Evolutionary conservation across 2,797 vertebrate genomes (phyloP).

Genomic region (Oreochromis grahami): DNA sequence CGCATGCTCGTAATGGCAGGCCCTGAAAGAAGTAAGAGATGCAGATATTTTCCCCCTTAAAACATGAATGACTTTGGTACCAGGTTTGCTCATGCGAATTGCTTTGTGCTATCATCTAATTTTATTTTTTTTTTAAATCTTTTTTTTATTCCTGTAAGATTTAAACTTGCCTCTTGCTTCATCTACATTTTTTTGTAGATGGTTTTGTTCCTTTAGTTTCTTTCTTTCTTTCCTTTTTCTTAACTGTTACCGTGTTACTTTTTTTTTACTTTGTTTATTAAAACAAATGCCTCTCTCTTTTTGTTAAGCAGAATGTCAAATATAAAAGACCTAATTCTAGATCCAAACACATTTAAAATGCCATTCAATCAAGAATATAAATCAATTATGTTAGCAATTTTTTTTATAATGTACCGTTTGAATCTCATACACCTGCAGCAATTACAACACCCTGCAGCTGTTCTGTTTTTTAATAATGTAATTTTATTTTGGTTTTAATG

Average conservation of each 20-base stretch:
- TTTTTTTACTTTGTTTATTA: not conserved
- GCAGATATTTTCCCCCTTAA: not conserved
- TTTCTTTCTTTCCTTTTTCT: not conserved
- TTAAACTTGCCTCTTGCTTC: not conserved
- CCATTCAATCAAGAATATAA: not conserved
- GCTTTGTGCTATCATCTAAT: not conserved
- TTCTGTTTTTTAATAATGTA: not conserved
- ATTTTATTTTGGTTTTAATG: not conserved
- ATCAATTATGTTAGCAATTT: not conserved
- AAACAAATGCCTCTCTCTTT: not conserved
- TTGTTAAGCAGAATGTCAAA: not conserved
- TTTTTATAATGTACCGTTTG: not conserved
- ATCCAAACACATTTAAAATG: not conserved
- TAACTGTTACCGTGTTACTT: not conserved
- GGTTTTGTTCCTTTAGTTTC: not conserved
- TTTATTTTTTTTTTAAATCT: no score
- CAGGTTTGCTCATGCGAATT: not conserved
- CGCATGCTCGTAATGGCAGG: slow-evolving; percentile 17
- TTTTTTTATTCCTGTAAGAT: not conserved
- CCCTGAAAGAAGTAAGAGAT: not conserved
- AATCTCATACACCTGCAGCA: not conserved
- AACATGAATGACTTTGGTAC: not conserved
- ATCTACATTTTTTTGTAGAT: not conserved
- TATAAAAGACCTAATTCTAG: not conserved
- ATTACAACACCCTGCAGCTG: not conserved